Evolutionary conservation across 2,113 vertebrate genomes (phyloP).

Genomic region (Numenius arquata): DNA sequence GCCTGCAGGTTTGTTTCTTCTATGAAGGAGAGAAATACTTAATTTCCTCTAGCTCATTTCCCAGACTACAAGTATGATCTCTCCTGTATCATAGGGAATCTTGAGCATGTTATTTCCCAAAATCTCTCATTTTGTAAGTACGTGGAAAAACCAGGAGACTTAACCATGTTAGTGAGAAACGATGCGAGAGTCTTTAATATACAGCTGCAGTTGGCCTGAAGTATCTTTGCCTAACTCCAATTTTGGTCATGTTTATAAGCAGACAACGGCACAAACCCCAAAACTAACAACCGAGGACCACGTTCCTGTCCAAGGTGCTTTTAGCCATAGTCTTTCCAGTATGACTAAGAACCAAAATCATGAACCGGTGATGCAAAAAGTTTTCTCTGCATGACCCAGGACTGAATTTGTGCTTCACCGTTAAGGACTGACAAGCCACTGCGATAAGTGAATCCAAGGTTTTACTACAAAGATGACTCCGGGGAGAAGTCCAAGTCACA

Average conservation of each 20-base stretch:
- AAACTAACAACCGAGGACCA: background rate
- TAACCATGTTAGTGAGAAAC: background rate
- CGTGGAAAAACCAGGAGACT: background rate
- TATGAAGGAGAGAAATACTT: background rate
- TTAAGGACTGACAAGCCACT: background rate
- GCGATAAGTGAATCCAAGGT: rapidly evolving
- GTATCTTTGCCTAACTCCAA: background rate
- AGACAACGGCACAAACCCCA: background rate
- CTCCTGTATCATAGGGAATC: background rate
- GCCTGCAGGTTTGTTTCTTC: background rate
- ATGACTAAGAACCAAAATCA: background rate
- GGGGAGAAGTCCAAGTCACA: background rate
- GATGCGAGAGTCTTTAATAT: background rate
- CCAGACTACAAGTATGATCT: background rate
- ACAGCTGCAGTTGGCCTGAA: background rate
- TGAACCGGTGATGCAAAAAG: background rate
- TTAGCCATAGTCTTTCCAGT: background rate
- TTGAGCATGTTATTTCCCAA: background rate
- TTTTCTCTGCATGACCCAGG: background rate
- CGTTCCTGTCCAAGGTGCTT: background rate
- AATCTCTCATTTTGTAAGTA: background rate
- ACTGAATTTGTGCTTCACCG: background rate
- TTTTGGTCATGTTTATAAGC: background rate
- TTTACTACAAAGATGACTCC: background rate
- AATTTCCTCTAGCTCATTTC: background rate